Conservation (phyloP, 2,797 vertebrate genomes). For the Odontamblyopus lacepedii region DNA sequence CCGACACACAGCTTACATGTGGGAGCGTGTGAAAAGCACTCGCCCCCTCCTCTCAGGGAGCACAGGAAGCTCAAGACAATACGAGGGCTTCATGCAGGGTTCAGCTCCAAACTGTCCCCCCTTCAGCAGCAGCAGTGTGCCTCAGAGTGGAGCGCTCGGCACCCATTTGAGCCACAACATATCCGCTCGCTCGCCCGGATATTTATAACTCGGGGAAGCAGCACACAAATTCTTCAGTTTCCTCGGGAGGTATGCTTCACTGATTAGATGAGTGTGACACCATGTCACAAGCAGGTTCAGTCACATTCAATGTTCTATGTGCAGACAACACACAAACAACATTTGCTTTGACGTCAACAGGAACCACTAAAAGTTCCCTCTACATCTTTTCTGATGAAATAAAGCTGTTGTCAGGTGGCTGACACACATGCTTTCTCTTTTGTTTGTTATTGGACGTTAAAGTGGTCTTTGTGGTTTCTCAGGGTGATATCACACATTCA, state of each 20-base stretch:
- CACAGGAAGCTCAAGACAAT: conserved; percentile 84
- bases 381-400: conserved; percentile 20
- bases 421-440: conserved; percentile 6
- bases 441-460: conserved; percentile 9
- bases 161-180: conserved; percentile 60
- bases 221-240: conserved; percentile 63
- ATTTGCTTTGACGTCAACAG: conserved; percentile 17
- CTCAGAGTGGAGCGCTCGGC: conserved; percentile 54
- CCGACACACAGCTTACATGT: conserved; percentile 50
- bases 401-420: conserved; percentile 43
- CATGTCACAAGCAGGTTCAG: conserved; percentile 44
- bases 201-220: conserved; percentile 80
- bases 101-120: conserved; percentile 69
- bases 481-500: background rate
- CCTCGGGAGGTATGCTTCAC: conserved; percentile 54
- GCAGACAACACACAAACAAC: conserved; percentile 3
- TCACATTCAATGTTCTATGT: conserved; percentile 24
- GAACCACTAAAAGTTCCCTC: conserved; percentile 5
- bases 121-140: conserved; percentile 34
- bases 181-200: conserved; percentile 68
- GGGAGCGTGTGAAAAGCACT: conserved; percentile 80
- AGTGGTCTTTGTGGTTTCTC: conserved; percentile 34
- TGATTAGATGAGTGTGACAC: conserved; percentile 38
- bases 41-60: conserved; percentile 80
- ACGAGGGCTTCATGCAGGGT: conserved; percentile 78